A percentile compares a stretch with the other conserved stretches of the same genome.
Conservation (phyloP, 2,797 vertebrate genomes). For the Alfaro cultratus region DNA sequence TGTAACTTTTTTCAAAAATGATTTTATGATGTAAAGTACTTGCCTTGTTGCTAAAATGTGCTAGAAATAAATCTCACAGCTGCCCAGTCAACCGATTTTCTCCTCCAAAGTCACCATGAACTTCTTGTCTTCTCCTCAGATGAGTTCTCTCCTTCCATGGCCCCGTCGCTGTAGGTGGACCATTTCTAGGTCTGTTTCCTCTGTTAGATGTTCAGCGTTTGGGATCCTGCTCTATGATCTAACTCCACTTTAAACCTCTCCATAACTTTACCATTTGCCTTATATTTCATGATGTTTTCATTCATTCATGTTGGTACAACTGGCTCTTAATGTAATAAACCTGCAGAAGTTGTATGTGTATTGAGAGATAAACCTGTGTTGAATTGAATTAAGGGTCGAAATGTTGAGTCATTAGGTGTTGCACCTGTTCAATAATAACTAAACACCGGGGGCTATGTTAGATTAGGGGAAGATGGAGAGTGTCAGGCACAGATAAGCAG, state of each 20-base stretch:
- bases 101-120: background rate
- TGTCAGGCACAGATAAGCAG: conserved; percentile 13
- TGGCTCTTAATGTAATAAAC: background rate
- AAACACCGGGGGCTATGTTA: background rate
- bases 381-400: conserved; percentile 1
- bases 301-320: background rate
- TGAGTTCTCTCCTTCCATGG: too few species aligned
- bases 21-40: too few species aligned
- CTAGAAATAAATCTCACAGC: too few species aligned
- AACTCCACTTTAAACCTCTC: background rate
- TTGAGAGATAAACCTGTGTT: background rate
- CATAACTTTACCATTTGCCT: background rate
- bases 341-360: background rate
- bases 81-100: background rate
- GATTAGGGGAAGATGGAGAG: conserved; percentile 4
- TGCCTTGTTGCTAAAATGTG: too few species aligned
- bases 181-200: background rate
- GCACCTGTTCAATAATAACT: background rate
- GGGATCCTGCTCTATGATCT: background rate
- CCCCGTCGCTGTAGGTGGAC: too few species aligned
- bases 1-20: too few species aligned
- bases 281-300: background rate
- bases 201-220: background rate
- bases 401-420: conserved; percentile 9
- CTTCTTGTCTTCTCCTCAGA: background rate